Conservation (phyloP, 2,113 vertebrate species). For the Donacobius atricapilla region DNA sequence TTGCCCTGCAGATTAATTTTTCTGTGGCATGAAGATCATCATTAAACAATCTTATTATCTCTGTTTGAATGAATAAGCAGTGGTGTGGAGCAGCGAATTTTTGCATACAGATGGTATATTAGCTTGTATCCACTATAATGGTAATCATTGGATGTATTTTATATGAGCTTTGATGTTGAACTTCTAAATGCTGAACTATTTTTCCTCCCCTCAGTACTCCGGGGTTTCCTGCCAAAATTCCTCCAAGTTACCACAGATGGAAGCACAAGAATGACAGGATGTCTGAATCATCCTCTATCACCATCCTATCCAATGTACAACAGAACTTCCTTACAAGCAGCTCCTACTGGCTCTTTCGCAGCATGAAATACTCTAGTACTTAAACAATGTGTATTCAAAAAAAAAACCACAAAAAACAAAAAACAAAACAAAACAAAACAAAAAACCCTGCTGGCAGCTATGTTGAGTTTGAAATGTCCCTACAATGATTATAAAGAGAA, state of each 20-base stretch:
- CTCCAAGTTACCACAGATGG: neutral
- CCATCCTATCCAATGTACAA: neutral
- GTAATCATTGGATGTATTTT: slow-evolving; percentile 24
- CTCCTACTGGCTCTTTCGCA: neutral
- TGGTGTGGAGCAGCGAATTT: slow-evolving; percentile 16
- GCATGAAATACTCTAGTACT: neutral
- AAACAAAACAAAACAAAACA: too few relatives aligned
- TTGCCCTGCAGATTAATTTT: slow-evolving; percentile 37
- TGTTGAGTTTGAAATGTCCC: neutral
- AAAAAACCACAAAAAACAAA: too few relatives aligned
- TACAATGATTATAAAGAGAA: neutral
- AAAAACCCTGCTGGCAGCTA: neutral
- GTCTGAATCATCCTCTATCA: neutral
- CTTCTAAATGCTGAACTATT: neutral
- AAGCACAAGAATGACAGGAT: rapidly evolving
- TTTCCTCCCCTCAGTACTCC: neutral
- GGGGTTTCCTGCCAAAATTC: neutral
- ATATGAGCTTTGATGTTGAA: neutral
- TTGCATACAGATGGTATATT: slow-evolving; percentile 48
- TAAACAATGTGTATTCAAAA: neutral
- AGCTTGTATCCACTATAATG: slow-evolving; percentile 12
- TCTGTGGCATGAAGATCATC: neutral
- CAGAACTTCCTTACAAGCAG: neutral
- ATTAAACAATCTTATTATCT: slow-evolving; percentile 59
- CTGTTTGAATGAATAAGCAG: slow-evolving; percentile 41